Evolutionary conservation across 2,113 vertebrate genomes (phyloP).

Genomic region (Chaenogobius annularis): DNA sequence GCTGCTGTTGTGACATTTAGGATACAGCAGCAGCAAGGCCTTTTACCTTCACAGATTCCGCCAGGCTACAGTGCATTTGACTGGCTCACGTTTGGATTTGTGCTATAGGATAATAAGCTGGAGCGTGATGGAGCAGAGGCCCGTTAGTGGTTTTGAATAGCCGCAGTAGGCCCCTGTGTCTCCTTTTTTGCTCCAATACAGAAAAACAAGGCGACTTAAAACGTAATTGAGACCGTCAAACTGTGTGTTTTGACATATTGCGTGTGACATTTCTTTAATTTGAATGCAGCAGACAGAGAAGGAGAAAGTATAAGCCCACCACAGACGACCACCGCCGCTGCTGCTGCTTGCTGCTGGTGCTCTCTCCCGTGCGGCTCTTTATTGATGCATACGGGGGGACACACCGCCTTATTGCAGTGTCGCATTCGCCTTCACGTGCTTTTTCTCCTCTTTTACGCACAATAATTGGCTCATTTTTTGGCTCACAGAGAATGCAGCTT

Average conservation of each 20-base stretch:
- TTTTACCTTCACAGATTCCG: conserved; percentile 12
- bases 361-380: conserved; percentile 61
- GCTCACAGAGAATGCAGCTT: conserved; percentile 2
- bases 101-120: conserved; percentile 33
- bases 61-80: conserved; percentile 33
- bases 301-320: not conserved
- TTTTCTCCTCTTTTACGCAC: not conserved
- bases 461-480: conserved; percentile 4
- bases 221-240: not conserved
- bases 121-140: conserved; percentile 10
- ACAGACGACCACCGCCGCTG: not conserved
- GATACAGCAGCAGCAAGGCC: conserved; percentile 15
- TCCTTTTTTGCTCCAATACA: no score
- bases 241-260: not conserved
- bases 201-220: not conserved
- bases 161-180: conserved; percentile 52
- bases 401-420: conserved; percentile 58
- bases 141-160: conserved; percentile 22
- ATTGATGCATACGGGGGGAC: conserved; percentile 47
- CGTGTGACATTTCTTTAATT: conserved; percentile 39
- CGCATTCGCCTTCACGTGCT: conserved; percentile 65
- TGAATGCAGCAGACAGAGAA: conserved; percentile 20
- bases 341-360: conserved; percentile 12
- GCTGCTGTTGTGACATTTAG: conserved; percentile 54
- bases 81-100: conserved; percentile 32